Evolutionary conservation across 1,140 invertebrate species (phyloP), one percentile per base, ranked within the genome.

Genomic region (Papilio xuthus): DNA sequence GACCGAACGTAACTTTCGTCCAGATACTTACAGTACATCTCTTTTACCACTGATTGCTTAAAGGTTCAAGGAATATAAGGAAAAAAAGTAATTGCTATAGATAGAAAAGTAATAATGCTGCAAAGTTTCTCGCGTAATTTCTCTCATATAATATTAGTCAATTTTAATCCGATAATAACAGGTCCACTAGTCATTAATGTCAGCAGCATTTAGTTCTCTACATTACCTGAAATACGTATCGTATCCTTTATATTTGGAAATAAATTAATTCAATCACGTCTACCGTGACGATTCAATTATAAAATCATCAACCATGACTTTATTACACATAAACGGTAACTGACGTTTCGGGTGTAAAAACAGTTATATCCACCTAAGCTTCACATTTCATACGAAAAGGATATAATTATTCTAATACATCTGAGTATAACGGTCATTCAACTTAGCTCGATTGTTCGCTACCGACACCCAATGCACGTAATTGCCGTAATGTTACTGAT

Each of bases 371-470:
- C 26, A 67, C 60, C 26, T 26, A 32, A 67, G 60, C 60, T 47
- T 75, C 28, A 67, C 60, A 67, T 67, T 37, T 67, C 7, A 12
- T 50, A 69, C 44, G 44, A 71, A 78, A 80, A 86, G 83, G 82
- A 81, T 76, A 79, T 83, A 82, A 83, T 85, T 84, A 85, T 74
- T 73, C 78, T 56, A 70, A 70, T 74, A 80, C 81, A 78, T 71
- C 44, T 77, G 79, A 71, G 26, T 76, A 77, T 42, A 80, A 72
- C 88, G 88, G 88, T 90, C 89, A 84, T 87, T 90, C 87, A 90
- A 89, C 88, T 84, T 80, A 84, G 87, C 69, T 37, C 71, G 41
- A 67, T 80, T 72, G 70, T 77, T 80, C 74, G 20, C 37, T 73
- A 42, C 41, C 71, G 42, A 73, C 42, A 73, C 71, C 23, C 71